Evolutionary conservation across 2,888 invertebrate genomes (phyloP), one percentile per base, ranked within the genome.

Genomic region (Lasioglossum oenotherae): DNA sequence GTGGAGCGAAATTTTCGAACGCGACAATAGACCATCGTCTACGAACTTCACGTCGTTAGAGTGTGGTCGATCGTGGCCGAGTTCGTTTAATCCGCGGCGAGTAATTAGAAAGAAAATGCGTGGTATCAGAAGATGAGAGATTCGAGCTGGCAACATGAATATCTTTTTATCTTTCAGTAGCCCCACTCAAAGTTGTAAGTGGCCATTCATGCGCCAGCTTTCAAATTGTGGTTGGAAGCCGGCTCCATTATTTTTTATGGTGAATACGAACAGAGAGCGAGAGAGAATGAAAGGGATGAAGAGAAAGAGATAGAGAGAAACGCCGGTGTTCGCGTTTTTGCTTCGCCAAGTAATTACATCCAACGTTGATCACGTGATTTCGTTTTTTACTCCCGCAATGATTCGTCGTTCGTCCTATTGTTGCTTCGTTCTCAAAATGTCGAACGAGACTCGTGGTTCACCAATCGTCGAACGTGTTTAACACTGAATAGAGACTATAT

Each of bases 161-260:
- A 85, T 89, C 89, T 90, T 90, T 91, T 85, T 87, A 90, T 88
- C 74, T 83, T 77, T 82, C 78, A 82, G 69, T 81, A 80, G 74
- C 75, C 81, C 87, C 74, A 88, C 89, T 90, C 88, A 90, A 90
- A 89, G 87, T 85, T 82, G 77, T 87, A 91, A 91, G 91, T 90
- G 89, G 85, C 89, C 89, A 91, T 90, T 91, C 91, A 91, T 91
- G 79, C 60, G 60, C 87, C 80, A 71, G 82, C 88, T 87, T 91
- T 91, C 90, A 86, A 91, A 91, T 90, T 89, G 86, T 82, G 80
- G 82, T 74, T 74, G 86, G 78, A 82, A 87, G 83, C 85, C 73
- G 74, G 82, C 85, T 85, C 87, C 86, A 89, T 91, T 89, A 89
- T 89, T 86, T 91, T 91, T 90, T 85, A 91, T 85, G 87, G 85